These are phyloP conservation scores for Helicoverpa assulta DNA, from an alignment of 2,888 invertebrate genomes.

Conservation along the genomic window DNA sequence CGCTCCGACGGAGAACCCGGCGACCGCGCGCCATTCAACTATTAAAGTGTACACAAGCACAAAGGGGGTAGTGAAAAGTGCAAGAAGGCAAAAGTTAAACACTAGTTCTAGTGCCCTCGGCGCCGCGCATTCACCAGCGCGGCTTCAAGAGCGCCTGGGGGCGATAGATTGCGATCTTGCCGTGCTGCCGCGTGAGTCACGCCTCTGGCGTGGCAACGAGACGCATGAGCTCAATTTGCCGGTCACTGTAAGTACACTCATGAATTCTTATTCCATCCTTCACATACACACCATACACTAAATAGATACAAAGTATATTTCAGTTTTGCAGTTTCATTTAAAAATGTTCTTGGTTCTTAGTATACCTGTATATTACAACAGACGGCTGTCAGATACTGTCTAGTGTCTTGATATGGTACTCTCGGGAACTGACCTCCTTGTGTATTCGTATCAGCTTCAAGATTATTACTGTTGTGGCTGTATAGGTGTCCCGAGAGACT, in stretches of 20 bases:
- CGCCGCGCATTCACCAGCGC: constrained; percentile 82
- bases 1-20: constrained; percentile 75
- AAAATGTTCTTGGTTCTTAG: neutral
- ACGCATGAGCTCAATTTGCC: constrained; percentile 93
- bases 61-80: constrained; percentile 83
- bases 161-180: constrained; percentile 92
- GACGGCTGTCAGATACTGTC: constrained; percentile 3
- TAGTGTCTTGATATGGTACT: constrained; percentile 17
- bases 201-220: constrained; percentile 93
- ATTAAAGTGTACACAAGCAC: constrained; percentile 79
- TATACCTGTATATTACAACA: constrained; percentile 6
- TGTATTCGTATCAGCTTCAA: constrained; percentile 19
- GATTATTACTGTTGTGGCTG: constrained; percentile 17
- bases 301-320: neutral
- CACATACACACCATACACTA: neutral
- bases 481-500: constrained; percentile 10
- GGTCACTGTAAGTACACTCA: constrained; percentile 88
- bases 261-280: neutral
- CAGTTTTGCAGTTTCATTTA: constrained; percentile 4
- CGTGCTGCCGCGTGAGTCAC: constrained; percentile 91
- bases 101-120: constrained; percentile 80
- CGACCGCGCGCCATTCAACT: constrained; percentile 76
- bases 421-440: constrained; percentile 33
- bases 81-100: constrained; percentile 85
- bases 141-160: constrained; percentile 91